Percentiles rank a stretch among this genome's conserved stretches.
Conservation (phyloP, 2,797 vertebrate genomes). For the Sphaeramia orbicularis region DNA sequence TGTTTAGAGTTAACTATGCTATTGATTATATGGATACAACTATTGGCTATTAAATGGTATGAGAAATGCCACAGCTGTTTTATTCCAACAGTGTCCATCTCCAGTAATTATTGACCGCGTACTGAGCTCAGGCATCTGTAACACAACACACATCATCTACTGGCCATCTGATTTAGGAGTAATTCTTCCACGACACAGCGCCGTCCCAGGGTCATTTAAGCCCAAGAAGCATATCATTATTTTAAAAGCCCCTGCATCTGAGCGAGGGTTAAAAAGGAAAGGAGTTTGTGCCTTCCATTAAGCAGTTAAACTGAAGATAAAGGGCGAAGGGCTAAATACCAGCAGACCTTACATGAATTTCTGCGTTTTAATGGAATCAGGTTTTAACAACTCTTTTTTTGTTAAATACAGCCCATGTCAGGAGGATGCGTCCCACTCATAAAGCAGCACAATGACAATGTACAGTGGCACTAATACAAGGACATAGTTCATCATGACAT, state of each 20-base stretch:
- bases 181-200: constrained; percentile 12
- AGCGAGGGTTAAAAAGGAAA: constrained; percentile 64
- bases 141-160: constrained; percentile 5
- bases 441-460: constrained; percentile 99
- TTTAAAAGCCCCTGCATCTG: constrained; percentile 59
- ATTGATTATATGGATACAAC: constrained; percentile 61
- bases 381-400: constrained; percentile 97
- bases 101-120: constrained; percentile 23
- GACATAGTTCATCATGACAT: constrained; percentile 99
- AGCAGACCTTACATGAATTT: constrained; percentile 93
- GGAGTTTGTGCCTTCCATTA: constrained; percentile 85
- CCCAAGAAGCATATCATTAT: constrained; percentile 67
- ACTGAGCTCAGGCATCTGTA: neutral
- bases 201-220: constrained; percentile 38
- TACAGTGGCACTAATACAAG: constrained; percentile 99
- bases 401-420: constrained; percentile 99
- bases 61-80: constrained; percentile 38
- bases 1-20: constrained; percentile 51
- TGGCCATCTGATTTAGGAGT: constrained; percentile 23
- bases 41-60: constrained; percentile 65
- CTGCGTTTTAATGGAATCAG: constrained; percentile 95
- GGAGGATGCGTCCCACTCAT: constrained; percentile 96
- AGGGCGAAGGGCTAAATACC: constrained; percentile 93
- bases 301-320: constrained; percentile 94
- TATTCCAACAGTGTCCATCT: constrained; percentile 39